Evolutionary conservation across 1,140 invertebrate genomes (phyloP).

Genomic region (Eumeta japonica): DNA sequence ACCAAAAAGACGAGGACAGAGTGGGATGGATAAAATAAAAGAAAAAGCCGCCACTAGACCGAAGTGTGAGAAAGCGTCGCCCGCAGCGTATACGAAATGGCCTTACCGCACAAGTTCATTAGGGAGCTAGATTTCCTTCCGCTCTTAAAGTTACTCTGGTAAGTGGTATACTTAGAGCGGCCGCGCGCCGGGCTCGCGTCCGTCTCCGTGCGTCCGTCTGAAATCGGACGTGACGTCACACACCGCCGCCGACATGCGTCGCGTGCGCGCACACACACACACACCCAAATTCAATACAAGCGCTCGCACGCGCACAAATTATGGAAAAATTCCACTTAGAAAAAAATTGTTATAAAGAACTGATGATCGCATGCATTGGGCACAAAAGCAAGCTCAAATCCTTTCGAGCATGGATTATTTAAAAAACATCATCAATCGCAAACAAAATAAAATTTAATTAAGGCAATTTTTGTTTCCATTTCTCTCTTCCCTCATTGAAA

Average conservation of each 20-base stretch:
- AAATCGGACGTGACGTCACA: constrained; percentile 34
- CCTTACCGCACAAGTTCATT: constrained; percentile 93
- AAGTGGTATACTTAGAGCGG: constrained; percentile 79
- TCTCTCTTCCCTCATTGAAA: too few species aligned
- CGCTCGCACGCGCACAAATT: neutral
- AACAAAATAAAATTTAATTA: too few species aligned
- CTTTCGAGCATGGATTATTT: too few species aligned
- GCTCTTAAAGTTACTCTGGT: constrained; percentile 75
- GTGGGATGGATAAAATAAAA: constrained; percentile 9
- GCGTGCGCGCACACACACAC: neutral
- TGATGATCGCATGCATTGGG: too few species aligned
- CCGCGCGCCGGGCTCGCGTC: constrained; percentile 72
- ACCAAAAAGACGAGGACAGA: constrained; percentile 26
- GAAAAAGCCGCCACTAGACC: constrained; percentile 24
- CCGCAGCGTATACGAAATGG: constrained; percentile 37
- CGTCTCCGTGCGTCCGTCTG: constrained; percentile 64
- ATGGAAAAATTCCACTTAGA: neutral
- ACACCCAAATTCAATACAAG: constrained; percentile 17
- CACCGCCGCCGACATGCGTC: constrained; percentile 1
- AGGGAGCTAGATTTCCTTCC: constrained; percentile 88
- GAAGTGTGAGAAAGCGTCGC: constrained; percentile 37
- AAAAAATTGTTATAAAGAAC: too few species aligned
- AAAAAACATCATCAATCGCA: too few species aligned
- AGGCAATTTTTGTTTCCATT: too few species aligned
- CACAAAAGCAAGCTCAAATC: too few species aligned